Conservation (phyloP, 2,797 vertebrate genomes). For the Pseudochromis fuscus region DNA sequence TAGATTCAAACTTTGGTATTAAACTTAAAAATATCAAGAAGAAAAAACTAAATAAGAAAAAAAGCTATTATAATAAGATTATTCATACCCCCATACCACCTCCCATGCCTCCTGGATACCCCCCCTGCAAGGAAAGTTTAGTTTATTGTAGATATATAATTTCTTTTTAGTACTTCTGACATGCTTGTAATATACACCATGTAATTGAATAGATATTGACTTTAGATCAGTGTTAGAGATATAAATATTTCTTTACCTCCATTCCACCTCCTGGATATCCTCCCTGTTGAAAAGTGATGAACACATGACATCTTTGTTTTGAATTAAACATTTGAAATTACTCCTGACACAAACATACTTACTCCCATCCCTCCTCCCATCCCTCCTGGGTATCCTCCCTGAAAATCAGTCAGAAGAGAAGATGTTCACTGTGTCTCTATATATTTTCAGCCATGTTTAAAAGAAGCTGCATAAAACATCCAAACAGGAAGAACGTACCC, state of each 20-base stretch:
- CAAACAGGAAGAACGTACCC: slow-evolving; percentile 48
- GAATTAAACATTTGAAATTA: background rate
- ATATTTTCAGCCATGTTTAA: background rate
- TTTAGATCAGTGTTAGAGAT: background rate
- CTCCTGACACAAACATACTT: background rate
- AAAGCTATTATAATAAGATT: background rate
- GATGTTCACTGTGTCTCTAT: background rate
- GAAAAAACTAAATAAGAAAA: too few species aligned
- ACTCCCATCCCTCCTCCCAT: slow-evolving; percentile 57
- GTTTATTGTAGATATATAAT: too few species aligned
- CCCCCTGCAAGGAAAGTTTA: slow-evolving; percentile 60
- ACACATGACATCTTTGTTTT: background rate
- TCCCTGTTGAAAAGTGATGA: slow-evolving; percentile 46
- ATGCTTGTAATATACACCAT: too few species aligned
- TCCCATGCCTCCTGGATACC: slow-evolving; percentile 67
- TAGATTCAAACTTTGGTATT: background rate
- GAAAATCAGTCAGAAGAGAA: background rate
- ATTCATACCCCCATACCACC: slow-evolving; percentile 66
- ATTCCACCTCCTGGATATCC: slow-evolving; percentile 65
- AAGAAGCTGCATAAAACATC: background rate
- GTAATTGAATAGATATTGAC: background rate
- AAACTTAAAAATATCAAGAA: background rate
- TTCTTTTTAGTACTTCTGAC: too few species aligned
- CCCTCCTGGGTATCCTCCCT: slow-evolving; percentile 70
- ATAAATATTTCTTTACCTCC: slow-evolving; percentile 54